A percentile compares a stretch with the other conserved stretches of the same genome.
Evolutionary conservation across 2,888 invertebrate genomes (phyloP).

Genomic region (Callyntrura guangdongensis): DNA sequence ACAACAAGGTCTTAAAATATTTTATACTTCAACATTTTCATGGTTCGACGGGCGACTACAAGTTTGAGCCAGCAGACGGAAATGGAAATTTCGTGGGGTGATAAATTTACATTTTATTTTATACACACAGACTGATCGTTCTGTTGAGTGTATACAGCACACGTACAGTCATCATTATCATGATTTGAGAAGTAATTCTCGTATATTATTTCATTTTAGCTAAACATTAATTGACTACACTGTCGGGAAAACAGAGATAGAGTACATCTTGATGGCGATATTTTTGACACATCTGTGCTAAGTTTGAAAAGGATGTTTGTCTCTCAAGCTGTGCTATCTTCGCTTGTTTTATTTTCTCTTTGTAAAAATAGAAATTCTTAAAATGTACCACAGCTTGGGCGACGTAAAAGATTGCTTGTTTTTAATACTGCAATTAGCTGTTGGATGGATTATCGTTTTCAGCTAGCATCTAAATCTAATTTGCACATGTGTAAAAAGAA

Average conservation of each 20-base stretch:
- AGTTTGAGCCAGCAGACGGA: too few species aligned
- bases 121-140: too few species aligned
- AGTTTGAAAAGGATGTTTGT: conserved; percentile 50
- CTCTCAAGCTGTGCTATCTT: not conserved
- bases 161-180: not conserved
- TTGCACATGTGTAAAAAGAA: conserved; percentile 20
- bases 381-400: not conserved
- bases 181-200: not conserved
- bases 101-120: too few species aligned
- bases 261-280: conserved; percentile 23
- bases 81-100: too few species aligned
- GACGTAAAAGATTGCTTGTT: not conserved
- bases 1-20: too few species aligned
- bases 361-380: conserved; percentile 50
- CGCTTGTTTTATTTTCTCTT: not conserved
- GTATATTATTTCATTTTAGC: not conserved
- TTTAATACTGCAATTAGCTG: not conserved
- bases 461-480: conserved; percentile 40
- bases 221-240: not conserved
- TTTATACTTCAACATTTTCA: too few species aligned
- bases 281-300: conserved; percentile 62
- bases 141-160: too few species aligned
- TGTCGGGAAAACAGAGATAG: not conserved
- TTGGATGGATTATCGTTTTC: not conserved
- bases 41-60: too few species aligned